Base-by-base conservation (phyloP, 2,797 vertebrate species). In the Hippopotamyrus pictus region DNA sequence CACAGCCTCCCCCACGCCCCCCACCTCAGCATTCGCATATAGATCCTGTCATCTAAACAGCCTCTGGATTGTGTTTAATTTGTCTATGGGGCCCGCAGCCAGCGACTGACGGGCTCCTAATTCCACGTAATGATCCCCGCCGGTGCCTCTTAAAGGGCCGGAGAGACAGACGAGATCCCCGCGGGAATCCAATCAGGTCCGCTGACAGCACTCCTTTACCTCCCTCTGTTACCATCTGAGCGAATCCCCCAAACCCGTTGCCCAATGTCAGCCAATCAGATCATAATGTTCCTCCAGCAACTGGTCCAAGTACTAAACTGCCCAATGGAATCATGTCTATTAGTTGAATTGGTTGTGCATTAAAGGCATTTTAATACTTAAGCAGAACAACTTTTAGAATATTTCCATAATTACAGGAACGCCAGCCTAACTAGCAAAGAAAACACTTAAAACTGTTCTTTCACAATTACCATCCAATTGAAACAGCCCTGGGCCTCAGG, bases 31-130 rank as follows among this genome's bases (percentile, higher is more conserved):
- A 92, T 94, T 95, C 93, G 91, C 90, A 93, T 92, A 89, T 91
- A 93, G 92, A 93, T 94, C 94, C 94, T 95, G 94, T 95, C 94
- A 95, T 95, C 92, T 93, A 93, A 95, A 95, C 95, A 95, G 92
- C 89, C 90, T 88, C 88, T 90, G 93, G 93, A 94, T 95, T 95
- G 94, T 88, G 92, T 94, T 94, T 93, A 93, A 95, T 95, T 95
- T 94, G 92, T 92, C 91, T 91, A 92, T 92, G 91, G 93, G 92
- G 91, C 88, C 92, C 90, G 88, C 92, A 93, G 94, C 94, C 95
- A 95, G 95, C 91, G 91, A 93, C 92, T 94, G 94, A 95, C 93
- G 92, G 79, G 88, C 92, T 89, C 91, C 91, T 95, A 95, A 96
- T 95, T 94, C 92, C 89, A 22, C 87, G 88, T 95, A 94, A 92